phyloP scores from a whole-genome alignment of 2,888 invertebrate species.

The Lymantria monacha region DNA sequence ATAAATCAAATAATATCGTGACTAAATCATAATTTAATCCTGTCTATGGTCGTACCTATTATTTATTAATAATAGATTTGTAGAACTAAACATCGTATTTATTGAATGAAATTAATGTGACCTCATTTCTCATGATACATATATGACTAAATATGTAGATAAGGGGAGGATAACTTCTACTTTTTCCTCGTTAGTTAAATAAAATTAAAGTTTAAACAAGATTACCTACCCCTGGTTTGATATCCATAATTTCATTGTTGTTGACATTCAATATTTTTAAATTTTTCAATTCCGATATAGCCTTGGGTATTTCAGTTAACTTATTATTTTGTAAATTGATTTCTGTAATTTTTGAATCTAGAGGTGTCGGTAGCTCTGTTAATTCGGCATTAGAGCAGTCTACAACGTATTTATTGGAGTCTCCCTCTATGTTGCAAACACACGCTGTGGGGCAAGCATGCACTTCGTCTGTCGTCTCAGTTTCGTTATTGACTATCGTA shows the following conservation, averaged over 20 bases:
- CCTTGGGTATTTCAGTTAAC: constrained; percentile 64
- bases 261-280: constrained; percentile 62
- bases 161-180: no score
- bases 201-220: background rate
- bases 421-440: constrained; percentile 62
- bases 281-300: constrained; percentile 55
- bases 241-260: constrained; percentile 61
- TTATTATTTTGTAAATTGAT: constrained; percentile 70
- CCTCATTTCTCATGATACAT: no score
- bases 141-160: no score
- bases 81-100: no score
- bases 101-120: no score
- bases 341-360: constrained; percentile 59
- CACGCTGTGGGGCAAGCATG: constrained; percentile 58
- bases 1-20: no score
- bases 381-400: constrained; percentile 77
- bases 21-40: no score
- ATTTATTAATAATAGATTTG: no score
- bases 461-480: constrained; percentile 23
- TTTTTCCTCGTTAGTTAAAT: no score
- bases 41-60: no score
- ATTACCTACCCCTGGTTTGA: constrained; percentile 64
- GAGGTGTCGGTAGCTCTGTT: constrained; percentile 69
- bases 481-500: constrained; percentile 30
- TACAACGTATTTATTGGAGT: constrained; percentile 51